These are phyloP conservation scores for Drosophila meridionalis DNA, from an alignment of 2,888 invertebrate species.

Conservation along the genomic window DNA sequence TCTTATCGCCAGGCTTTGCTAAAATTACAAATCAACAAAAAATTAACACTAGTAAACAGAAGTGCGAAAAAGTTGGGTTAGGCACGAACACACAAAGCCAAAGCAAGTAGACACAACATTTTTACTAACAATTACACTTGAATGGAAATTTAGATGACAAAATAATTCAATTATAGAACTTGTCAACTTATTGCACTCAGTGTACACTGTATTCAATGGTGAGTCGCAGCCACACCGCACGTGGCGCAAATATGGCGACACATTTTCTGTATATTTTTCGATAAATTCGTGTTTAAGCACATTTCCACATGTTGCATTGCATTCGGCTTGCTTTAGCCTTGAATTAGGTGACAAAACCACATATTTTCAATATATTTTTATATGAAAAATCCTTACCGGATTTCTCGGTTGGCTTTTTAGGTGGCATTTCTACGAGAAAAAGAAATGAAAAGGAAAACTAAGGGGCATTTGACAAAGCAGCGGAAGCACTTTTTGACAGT, in stretches of 20 bases:
- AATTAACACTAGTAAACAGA: slow-evolving; percentile 54
- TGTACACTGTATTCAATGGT: slow-evolving; percentile 21
- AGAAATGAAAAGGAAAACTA: slow-evolving; percentile 84
- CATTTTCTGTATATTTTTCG: slow-evolving; percentile 33
- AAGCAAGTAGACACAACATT: slow-evolving; percentile 9
- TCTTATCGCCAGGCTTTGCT: slow-evolving; percentile 87
- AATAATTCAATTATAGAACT: not conserved
- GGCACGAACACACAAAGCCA: slow-evolving; percentile 41
- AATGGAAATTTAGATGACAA: not conserved
- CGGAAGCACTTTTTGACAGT: slow-evolving; percentile 66
- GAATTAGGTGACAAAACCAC: slow-evolving; percentile 46
- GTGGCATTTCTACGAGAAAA: slow-evolving; percentile 91
- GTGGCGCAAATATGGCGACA: slow-evolving; percentile 57
- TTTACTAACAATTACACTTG: slow-evolving; percentile 3
- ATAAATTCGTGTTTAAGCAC: slow-evolving; percentile 40
- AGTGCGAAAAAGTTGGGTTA: slow-evolving; percentile 70
- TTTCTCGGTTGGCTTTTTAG: slow-evolving; percentile 94
- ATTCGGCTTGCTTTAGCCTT: slow-evolving; percentile 31
- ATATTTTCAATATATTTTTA: slow-evolving; percentile 58
- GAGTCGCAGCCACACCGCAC: slow-evolving; percentile 61
- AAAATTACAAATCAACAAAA: slow-evolving; percentile 70
- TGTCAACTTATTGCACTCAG: slow-evolving; percentile 4
- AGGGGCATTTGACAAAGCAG: slow-evolving; percentile 70
- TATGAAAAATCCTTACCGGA: slow-evolving; percentile 88
- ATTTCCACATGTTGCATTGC: slow-evolving; percentile 13